Conservation (phyloP, 2,888 invertebrate genomes). For the Oscheius sp. region DNA sequence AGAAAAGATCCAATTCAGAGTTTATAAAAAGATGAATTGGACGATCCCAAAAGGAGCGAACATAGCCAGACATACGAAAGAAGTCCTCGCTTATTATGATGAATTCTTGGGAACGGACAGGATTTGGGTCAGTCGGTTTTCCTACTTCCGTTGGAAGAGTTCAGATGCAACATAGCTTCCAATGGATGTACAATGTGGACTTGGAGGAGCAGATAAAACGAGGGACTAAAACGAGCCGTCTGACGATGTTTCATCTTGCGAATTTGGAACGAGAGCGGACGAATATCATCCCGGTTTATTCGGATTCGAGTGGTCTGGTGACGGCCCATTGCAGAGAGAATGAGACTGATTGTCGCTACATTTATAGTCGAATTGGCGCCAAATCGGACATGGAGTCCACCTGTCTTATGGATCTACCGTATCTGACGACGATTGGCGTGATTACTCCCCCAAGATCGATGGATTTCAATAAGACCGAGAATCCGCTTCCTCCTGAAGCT, state of each 20-base stretch:
- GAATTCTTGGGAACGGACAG: neutral
- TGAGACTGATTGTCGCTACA: slow-evolving; percentile 1
- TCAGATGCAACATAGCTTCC: slow-evolving; percentile 12
- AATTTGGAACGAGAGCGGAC: neutral
- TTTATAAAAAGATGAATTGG: neutral
- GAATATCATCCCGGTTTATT: neutral
- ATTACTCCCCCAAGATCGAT: neutral
- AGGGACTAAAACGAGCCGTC: slow-evolving; percentile 1
- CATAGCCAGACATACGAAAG: neutral
- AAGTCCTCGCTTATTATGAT: slow-evolving; percentile 1
- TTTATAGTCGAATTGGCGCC: slow-evolving; percentile 7
- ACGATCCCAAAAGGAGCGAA: neutral
- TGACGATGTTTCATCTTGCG: slow-evolving; percentile 2
- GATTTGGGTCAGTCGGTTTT: neutral
- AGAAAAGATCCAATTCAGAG: neutral
- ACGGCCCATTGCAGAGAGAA: neutral
- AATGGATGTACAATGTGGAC: slow-evolving; percentile 15
- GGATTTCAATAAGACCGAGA: neutral
- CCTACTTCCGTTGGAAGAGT: neutral
- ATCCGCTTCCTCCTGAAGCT: neutral
- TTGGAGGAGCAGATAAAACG: slow-evolving; percentile 10
- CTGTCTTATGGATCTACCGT: slow-evolving; percentile 6
- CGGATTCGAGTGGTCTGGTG: slow-evolving; percentile 10
- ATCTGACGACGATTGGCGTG: neutral
- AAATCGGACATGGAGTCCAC: slow-evolving; percentile 17